Evolutionary conservation across 2,113 vertebrate genomes (phyloP), one percentile per base, ranked within the genome.

Genomic region (Lepisosteus osseus): DNA sequence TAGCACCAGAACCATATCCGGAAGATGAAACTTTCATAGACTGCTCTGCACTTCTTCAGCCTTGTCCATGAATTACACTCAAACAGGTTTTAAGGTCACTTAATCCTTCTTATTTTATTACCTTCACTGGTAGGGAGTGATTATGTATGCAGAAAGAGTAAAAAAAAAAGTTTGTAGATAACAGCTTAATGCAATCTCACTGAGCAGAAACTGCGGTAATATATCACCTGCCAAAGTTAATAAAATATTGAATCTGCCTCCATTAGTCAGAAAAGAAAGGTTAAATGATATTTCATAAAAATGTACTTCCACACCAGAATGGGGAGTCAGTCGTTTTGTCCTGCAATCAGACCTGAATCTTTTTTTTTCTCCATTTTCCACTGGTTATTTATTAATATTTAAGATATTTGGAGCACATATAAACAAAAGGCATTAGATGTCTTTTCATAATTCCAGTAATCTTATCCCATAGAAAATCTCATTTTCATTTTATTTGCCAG

Each of bases 161-260:
- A 51, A 51, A 51, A 51, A 51, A 59, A 15, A 59, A n/a, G 57
- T 59, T 59, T 59, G 5, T 9, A 51, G 72, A 80, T 74, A 77
- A 74, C 63, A 67, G 57, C 67, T 74, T 86, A 85, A 87, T 83
- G 80, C 77, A 86, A 86, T 88, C 82, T 77, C 72, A 77, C 74
- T 43, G 68, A 75, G 75, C 72, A 78, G 77, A 74, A 83, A 80
- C 76, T 78, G 82, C 74, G 78, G 79, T 84, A 86, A 88, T 88
- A 84, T 76, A 88, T 87, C 86, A 86, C 77, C 80, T 86, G 86
- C 83, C 85, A 84, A 74, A 77, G 83, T 80, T 86, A 85, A 87
- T 88, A 87, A 86, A 87, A 85, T 84, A 80, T 80, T 77, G 80
- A 73, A 15, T 85, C 67, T 69, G 73, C 68, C 70, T 72, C 76